Evolutionary conservation across 2,797 vertebrate genomes (phyloP).

Genomic region (Darevskia mixta): DNA sequence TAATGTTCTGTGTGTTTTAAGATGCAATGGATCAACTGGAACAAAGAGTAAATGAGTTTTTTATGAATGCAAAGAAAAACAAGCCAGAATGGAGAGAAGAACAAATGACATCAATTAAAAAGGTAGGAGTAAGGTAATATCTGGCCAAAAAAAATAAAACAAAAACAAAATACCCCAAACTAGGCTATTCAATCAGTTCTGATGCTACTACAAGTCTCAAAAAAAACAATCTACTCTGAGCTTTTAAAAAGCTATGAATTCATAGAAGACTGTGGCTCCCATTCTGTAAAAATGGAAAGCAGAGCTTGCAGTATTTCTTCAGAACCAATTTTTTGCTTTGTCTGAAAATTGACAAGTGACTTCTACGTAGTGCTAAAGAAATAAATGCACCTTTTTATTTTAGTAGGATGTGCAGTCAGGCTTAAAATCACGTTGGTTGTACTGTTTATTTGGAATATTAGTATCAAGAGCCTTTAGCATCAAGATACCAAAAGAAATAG

Average conservation of each 20-base stretch:
- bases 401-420: neutral
- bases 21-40: slow-evolving; percentile 99
- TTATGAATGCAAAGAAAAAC: slow-evolving; percentile 98
- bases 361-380: neutral
- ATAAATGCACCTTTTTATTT: neutral
- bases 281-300: neutral
- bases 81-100: slow-evolving; percentile 99
- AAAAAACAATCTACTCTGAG: too few relatives aligned
- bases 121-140: slow-evolving; percentile 81
- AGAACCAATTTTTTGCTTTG: neutral
- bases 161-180: neutral
- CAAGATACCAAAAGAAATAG: neutral
- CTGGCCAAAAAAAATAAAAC: neutral
- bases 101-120: slow-evolving; percentile 98
- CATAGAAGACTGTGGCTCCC: neutral
- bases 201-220: neutral
- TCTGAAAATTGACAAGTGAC: neutral
- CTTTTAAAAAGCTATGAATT: neutral
- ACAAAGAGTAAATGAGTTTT: slow-evolving; percentile 97
- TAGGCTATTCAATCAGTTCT: neutral
- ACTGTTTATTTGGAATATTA: neutral
- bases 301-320: neutral
- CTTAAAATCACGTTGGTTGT: neutral
- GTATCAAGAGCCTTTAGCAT: neutral
- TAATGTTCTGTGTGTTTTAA: slow-evolving; percentile 75